These are phyloP conservation scores for Harpegnathos saltator DNA, from an alignment of 1,140 invertebrate genomes.

Conservation along the genomic window DNA sequence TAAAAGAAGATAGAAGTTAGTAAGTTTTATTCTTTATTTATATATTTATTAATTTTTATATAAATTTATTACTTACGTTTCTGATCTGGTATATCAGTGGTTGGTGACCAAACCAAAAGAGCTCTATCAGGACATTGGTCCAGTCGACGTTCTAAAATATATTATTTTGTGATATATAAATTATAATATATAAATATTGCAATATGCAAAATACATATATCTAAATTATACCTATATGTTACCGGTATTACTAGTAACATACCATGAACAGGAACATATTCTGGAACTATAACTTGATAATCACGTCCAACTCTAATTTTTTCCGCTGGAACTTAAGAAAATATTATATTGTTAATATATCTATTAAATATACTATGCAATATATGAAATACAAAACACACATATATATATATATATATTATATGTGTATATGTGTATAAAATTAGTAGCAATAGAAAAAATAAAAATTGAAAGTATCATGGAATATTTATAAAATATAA, in stretches of 20 bases:
- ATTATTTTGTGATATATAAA: constrained; percentile 5
- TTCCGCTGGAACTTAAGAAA: constrained; percentile 90
- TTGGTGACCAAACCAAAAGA: constrained; percentile 97
- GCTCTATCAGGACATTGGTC: constrained; percentile 91
- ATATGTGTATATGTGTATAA: too few relatives aligned
- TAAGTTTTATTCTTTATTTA: constrained; percentile 19
- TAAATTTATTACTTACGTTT: constrained; percentile 90
- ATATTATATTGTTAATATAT: constrained; percentile 28
- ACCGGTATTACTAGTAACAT: constrained; percentile 64
- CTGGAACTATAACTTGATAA: constrained; percentile 96
- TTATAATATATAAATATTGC: too few relatives aligned
- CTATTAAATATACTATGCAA: background rate
- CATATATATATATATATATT: too few relatives aligned
- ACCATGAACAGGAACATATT: constrained; percentile 89
- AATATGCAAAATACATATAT: constrained; percentile 28
- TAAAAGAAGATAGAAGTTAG: constrained; percentile 57
- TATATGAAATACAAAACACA: background rate
- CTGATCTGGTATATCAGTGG: constrained; percentile 93
- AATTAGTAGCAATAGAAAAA: too few relatives aligned
- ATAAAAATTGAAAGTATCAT: too few relatives aligned
- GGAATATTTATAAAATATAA: constrained; percentile 2
- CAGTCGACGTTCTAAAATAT: constrained; percentile 80
- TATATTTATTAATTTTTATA: constrained; percentile 39
- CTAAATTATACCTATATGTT: constrained; percentile 30
- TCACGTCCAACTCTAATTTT: constrained; percentile 97